Conservation (phyloP, 2,113 vertebrate species). For the Serinus canaria region DNA sequence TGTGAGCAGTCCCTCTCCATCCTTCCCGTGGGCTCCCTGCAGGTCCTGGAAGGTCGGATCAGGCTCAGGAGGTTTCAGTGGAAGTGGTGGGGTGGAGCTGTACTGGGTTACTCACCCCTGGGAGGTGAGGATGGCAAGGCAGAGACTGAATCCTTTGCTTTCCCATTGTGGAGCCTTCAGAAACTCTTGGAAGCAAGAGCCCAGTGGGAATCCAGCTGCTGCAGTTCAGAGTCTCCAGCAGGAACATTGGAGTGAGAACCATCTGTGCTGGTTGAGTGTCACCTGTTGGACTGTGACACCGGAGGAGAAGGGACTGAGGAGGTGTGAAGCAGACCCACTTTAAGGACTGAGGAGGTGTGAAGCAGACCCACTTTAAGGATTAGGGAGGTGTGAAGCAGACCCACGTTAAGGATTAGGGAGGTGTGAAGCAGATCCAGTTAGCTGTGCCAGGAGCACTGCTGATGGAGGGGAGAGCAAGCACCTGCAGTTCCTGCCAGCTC, state of each 20-base stretch:
- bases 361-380: not conserved
- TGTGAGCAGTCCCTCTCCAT: not conserved
- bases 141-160: not conserved
- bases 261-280: not conserved
- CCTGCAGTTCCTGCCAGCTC: not conserved
- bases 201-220: not conserved
- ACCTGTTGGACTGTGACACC: not conserved
- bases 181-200: not conserved
- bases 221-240: not conserved
- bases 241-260: not conserved
- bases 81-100: not conserved
- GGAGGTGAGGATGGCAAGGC: not conserved
- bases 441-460: not conserved
- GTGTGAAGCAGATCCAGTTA: accelerated
- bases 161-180: not conserved
- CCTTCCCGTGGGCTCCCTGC: not conserved
- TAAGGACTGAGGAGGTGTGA: too few relatives aligned
- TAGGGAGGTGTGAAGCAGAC: too few relatives aligned
- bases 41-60: not conserved
- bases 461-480: not conserved
- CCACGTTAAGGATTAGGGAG: not conserved
- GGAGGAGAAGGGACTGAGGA: not conserved
- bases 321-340: too few relatives aligned
- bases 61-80: not conserved
- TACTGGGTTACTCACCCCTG: not conserved